A percentile compares a stretch with the other conserved stretches of the same genome.
phyloP scores from a whole-genome alignment of 2,797 vertebrate species.

The Coregonus suidteri region DNA sequence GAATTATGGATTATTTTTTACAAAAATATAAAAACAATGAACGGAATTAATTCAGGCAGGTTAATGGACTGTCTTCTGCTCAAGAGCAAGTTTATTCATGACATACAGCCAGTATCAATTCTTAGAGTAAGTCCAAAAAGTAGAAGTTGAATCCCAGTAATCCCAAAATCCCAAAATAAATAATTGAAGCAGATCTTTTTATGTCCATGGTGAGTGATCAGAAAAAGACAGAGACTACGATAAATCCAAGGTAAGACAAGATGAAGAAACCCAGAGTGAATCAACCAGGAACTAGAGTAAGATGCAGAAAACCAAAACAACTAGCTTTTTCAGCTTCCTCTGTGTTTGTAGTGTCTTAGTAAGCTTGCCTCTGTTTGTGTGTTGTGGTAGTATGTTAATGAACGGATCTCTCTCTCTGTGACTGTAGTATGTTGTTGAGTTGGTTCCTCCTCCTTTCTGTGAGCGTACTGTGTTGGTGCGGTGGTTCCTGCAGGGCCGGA shows the following conservation, averaged over 20 bases:
- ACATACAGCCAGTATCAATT: neutral
- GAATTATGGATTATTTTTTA: neutral
- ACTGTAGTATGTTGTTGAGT: neutral
- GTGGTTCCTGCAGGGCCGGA: constrained; percentile 11
- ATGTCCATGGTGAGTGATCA: neutral
- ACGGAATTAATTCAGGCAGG: neutral
- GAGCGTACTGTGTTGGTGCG: neutral
- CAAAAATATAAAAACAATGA: neutral
- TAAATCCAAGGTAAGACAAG: neutral
- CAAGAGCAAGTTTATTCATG: neutral
- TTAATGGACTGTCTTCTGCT: neutral
- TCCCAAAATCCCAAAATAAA: too few relatives aligned
- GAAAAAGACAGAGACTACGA: neutral
- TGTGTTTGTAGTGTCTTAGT: neutral
- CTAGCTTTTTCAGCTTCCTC: neutral
- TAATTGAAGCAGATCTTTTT: neutral
- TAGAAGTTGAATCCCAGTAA: too few relatives aligned
- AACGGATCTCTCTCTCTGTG: neutral
- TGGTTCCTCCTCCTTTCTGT: neutral
- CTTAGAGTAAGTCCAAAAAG: too few relatives aligned
- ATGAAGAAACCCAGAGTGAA: neutral
- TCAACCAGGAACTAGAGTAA: neutral
- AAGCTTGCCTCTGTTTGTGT: neutral
- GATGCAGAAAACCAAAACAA: neutral
- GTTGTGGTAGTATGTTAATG: neutral